Base-by-base conservation (phyloP, 2,888 invertebrate species). In the Cinara cedri region DNA sequence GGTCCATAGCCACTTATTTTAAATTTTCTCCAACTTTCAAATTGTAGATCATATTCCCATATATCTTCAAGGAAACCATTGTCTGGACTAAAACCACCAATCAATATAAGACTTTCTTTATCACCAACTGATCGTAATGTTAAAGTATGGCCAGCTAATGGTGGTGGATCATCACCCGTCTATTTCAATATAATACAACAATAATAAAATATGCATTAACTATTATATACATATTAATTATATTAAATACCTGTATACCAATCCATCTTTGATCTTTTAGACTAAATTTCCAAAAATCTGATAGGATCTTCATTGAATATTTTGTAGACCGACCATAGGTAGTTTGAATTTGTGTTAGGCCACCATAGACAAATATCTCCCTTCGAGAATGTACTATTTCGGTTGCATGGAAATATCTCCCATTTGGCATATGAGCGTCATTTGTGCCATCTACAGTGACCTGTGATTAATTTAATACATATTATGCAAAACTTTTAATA, bases 211-310 rank as follows among this genome's bases (percentile, higher is more conserved):
- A 63, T n/a, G 14, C 26, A 49, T 34, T 34, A 34, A 62, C 24
- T 66, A 24, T 49, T 49, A 9, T 24, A 42, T n/a, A 62, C 42
- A 62, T 6, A 34, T 26, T 42, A 49, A 19, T 60, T 11, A 60
- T 19, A 42, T 55, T 11, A 16, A 49, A 34, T 82, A 88, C 87
- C 71, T 88, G 88, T 19, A 93, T 90, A 83, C 90, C 91, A 82
- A 90, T 90, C 94, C 94, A 94, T 65, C 93, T 88, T 83, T 93
- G 93, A 85, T 93, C 93, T 84, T 93, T 93, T 81, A 94, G 88
- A 83, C 92, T 93, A 85, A 96, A 97, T 84, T 93, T 94, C 97
- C 97, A 97, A 85, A 96, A 95, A 85, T 97, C 96, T 62, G 90
- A 90, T 1, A 96, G 87, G 2, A 95, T 70, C 4, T 78, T 78